Evolutionary conservation across 2,888 invertebrate genomes (phyloP), one percentile per base, ranked within the genome.

Genomic region (Gari tellinella): DNA sequence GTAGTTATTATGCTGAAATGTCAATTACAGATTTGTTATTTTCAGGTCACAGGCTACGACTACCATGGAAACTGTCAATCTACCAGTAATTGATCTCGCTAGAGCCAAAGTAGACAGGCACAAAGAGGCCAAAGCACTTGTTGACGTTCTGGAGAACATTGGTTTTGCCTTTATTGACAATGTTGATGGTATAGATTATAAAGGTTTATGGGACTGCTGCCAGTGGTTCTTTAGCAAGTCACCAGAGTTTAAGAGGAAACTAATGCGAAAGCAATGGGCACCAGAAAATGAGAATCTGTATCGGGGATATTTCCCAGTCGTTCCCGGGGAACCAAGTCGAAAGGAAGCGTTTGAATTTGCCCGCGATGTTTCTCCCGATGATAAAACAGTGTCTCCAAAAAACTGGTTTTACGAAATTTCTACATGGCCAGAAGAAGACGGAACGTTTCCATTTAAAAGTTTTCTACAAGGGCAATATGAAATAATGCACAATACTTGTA

Each of bases 281-380:
- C 79, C 80, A 1, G 78, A 79, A 37, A 83, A 78, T 45, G 64
- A 60, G 15, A 85, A 85, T 53, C 25, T 82, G 5, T 86, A 84
- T 60, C 67, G 86, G 10, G 86, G 86, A 0, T 86, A 82, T 46
- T 86, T 85, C 58, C 86, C 86, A 0, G 73, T 84, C 0, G 80
- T 82, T 7, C 51, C 66, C 15, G 80, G 70, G 1, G 83, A 82
- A 52, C 76, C 76, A 10, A 83, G 82, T 26, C 65, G 78, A 31
- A 86, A 86, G 37, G 85, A 86, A 52, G 86, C 81, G 2, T 85
- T 83, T 68, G 86, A 85, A 58, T 81, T 72, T 57, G 83, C 64
- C 1, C 60, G 73, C n/a, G 83, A 80, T 55, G 63, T 81, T 23
- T 49, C 52, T 19, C 61, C 69, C 37, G 57, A 55, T 23, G 78